Percentiles rank a stretch among this genome's conserved stretches.
Conservation (phyloP, 2,888 invertebrate species). For the Steinernema hermaphroditum region DNA sequence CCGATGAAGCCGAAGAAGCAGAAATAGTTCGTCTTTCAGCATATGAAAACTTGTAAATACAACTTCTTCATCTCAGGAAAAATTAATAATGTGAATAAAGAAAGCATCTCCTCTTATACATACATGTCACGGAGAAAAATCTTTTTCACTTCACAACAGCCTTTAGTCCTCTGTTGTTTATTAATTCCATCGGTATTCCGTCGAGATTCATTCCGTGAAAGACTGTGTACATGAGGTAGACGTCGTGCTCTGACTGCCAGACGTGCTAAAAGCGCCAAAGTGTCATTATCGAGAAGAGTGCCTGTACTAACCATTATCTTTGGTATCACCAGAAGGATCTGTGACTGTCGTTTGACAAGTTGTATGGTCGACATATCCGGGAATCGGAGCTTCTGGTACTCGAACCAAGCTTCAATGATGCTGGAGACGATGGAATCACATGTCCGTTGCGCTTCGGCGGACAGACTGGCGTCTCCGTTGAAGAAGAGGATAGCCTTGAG, state of each 20-base stretch:
- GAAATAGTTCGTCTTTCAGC: constrained; percentile 6
- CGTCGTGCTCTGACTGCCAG: constrained; percentile 19
- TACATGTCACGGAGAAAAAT: too few species aligned
- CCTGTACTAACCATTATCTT: not conserved
- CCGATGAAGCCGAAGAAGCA: constrained; percentile 18
- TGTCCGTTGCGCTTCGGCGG: not conserved
- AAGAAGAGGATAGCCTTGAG: constrained; percentile 16
- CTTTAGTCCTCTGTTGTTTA: not conserved
- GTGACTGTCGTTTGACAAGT: constrained; percentile 8
- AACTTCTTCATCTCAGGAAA: too few species aligned
- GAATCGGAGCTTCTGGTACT: constrained; percentile 14
- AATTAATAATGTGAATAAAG: too few species aligned
- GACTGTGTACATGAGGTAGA: constrained; percentile 11
- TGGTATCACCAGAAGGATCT: constrained; percentile 11
- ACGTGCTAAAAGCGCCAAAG: constrained; percentile 5
- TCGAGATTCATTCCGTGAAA: constrained; percentile 19
- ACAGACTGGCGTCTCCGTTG: constrained; percentile 6
- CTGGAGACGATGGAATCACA: not conserved
- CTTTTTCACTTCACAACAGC: too few species aligned
- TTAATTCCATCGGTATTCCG: constrained; percentile 16
- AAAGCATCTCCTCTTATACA: too few species aligned
- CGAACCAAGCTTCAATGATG: constrained; percentile 22
- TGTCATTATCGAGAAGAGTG: not conserved
- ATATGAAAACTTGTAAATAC: constrained; percentile 15
- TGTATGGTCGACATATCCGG: not conserved